phyloP scores from a whole-genome alignment of 1,140 invertebrate species.

The Caenorhabditis briggsae region DNA sequence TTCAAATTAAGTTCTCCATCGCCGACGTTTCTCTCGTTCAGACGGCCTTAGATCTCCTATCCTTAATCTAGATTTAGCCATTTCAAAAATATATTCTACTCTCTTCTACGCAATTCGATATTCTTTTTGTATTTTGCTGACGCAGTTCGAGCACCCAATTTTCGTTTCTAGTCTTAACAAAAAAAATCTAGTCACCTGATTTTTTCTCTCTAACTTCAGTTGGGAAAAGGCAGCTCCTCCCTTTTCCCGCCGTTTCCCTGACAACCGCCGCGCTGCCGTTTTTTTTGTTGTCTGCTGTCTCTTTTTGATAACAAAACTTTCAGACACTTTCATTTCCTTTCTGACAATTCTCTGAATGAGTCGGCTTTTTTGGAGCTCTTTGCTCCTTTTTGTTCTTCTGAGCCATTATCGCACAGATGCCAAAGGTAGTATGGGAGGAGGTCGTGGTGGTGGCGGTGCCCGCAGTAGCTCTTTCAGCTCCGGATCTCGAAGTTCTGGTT shows the following conservation, averaged over 20 bases:
- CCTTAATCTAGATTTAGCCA: neutral
- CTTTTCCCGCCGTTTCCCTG: neutral
- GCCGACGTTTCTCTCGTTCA: neutral
- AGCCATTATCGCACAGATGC: neutral
- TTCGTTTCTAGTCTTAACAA: too few relatives aligned
- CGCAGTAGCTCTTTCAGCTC: slow-evolving; percentile 5
- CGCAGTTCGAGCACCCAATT: neutral
- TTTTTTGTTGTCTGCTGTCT: slow-evolving; percentile 10
- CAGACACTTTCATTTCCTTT: neutral
- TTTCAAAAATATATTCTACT: slow-evolving; percentile 5
- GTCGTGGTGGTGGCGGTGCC: slow-evolving; percentile 22
- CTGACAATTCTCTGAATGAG: slow-evolving; percentile 12
- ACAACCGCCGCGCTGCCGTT: neutral
- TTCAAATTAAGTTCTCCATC: neutral
- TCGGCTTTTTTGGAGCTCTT: slow-evolving; percentile 29
- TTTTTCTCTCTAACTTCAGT: neutral
- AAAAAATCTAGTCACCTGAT: neutral
- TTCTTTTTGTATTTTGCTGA: neutral
- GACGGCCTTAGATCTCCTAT: neutral
- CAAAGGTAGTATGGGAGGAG: neutral
- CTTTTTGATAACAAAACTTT: slow-evolving; percentile 8
- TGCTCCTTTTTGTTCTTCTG: slow-evolving; percentile 3
- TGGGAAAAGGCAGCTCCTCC: neutral
- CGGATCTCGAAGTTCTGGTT: neutral
- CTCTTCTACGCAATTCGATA: neutral